These are phyloP conservation scores for Vulpes lagopus DNA, from an alignment of 2,113 vertebrate species.

Conservation along the genomic window DNA sequence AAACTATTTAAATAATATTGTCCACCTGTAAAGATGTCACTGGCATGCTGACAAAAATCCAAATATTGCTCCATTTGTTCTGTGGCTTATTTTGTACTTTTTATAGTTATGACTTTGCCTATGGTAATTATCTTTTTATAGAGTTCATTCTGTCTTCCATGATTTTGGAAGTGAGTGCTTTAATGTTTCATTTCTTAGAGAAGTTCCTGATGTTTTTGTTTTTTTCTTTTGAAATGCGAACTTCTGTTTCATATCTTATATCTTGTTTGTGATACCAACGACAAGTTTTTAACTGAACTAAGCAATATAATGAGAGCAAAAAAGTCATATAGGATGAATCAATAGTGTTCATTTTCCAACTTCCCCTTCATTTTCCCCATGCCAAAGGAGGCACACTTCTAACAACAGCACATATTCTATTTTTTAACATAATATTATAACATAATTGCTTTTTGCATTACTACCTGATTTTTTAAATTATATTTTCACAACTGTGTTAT, in stretches of 20 bases:
- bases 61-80: background rate
- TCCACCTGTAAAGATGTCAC: slow-evolving; percentile 57
- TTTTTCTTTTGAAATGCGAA: background rate
- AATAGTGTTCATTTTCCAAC: background rate
- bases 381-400: background rate
- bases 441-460: background rate
- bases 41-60: slow-evolving; percentile 11
- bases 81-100: background rate
- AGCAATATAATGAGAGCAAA: background rate
- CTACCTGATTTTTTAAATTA: background rate
- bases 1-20: background rate
- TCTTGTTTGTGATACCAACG: background rate
- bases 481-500: background rate
- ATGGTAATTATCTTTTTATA: background rate
- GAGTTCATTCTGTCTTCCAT: background rate
- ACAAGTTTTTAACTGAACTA: background rate
- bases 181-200: slow-evolving; percentile 40
- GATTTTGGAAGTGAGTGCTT: slow-evolving; percentile 38
- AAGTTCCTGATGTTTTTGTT: background rate
- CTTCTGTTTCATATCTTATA: background rate
- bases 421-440: background rate
- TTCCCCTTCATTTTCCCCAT: background rate
- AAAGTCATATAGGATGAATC: background rate
- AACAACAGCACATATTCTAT: background rate
- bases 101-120: slow-evolving; percentile 12